These are phyloP conservation scores for Epizoanthus stellaris DNA, from an alignment of 92 coral and sea anemone genomes.

Conservation along the genomic window DNA sequence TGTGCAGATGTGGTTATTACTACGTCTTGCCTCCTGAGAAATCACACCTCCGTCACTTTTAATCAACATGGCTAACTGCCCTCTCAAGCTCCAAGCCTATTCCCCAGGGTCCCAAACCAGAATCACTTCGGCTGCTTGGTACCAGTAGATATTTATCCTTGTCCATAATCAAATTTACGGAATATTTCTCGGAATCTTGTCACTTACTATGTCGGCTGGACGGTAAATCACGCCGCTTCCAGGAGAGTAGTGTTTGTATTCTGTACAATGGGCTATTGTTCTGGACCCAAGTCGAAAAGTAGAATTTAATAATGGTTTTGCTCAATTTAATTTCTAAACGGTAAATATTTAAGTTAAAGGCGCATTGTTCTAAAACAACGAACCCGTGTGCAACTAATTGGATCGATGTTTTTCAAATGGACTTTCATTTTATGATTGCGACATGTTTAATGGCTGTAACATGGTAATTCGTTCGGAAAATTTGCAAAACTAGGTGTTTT, in stretches of 20 bases:
- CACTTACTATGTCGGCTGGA: background rate
- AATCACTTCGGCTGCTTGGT: background rate
- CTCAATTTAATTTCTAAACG: constrained; percentile 29
- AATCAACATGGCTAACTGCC: background rate
- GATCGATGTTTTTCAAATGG: background rate
- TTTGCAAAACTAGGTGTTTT: constrained; percentile 75
- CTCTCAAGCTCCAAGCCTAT: background rate
- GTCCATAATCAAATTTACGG: background rate
- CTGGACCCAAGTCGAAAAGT: constrained; percentile 23
- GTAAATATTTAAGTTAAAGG: constrained; percentile 42
- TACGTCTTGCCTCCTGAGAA: background rate
- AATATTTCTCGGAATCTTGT: background rate
- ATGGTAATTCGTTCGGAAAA: constrained; percentile 25
- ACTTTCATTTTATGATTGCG: constrained; percentile 8
- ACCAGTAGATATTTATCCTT: background rate
- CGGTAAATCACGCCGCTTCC: constrained; percentile 15
- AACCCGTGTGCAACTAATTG: constrained; percentile 27
- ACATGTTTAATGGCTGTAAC: constrained; percentile 14
- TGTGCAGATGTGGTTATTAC: constrained; percentile 72
- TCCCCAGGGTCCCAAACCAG: constrained; percentile 35
- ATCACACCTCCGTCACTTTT: background rate
- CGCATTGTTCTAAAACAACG: constrained; percentile 32
- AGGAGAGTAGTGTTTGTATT: constrained; percentile 12
- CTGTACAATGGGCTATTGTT: constrained; percentile 31
- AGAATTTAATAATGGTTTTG: constrained; percentile 34